Percentiles rank a stretch among this genome's conserved stretches.
Conservation (phyloP, 2,113 vertebrate genomes). For the Natator depressus region DNA sequence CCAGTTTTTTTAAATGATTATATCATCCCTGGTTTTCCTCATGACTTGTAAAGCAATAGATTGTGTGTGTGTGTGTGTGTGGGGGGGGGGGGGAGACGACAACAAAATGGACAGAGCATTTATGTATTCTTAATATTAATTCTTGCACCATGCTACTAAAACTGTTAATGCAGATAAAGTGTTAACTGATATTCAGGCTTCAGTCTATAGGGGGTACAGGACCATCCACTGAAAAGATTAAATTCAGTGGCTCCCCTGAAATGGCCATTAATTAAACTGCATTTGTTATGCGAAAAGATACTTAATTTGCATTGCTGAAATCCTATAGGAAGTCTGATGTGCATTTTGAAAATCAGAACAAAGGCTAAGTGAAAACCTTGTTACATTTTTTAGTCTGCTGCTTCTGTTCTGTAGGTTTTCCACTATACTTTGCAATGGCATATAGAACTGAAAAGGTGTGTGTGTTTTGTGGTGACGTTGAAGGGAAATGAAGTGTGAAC, state of each 20-base stretch:
- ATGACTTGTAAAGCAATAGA: neutral
- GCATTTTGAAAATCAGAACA: neutral
- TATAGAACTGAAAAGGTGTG: neutral
- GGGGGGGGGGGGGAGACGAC: no score
- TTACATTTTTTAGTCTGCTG: neutral
- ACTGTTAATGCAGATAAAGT: neutral
- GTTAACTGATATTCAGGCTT: neutral
- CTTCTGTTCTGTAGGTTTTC: neutral
- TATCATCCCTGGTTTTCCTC: neutral
- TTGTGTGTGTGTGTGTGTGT: no score
- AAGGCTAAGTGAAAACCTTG: neutral
- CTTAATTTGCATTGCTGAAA: neutral
- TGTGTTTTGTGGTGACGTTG: neutral
- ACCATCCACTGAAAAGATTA: neutral
- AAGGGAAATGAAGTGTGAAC: constrained; percentile 34
- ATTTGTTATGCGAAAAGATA: neutral
- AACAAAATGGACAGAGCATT: neutral
- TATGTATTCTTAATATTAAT: neutral
- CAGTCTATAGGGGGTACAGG: neutral
- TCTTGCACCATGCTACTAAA: neutral
- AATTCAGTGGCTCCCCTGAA: neutral
- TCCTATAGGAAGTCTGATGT: neutral
- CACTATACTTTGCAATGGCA: neutral
- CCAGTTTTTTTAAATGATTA: neutral
- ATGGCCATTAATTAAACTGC: neutral